Evolutionary conservation across 2,113 vertebrate genomes (phyloP).

Genomic region (Epinephelus cyanopodus): DNA sequence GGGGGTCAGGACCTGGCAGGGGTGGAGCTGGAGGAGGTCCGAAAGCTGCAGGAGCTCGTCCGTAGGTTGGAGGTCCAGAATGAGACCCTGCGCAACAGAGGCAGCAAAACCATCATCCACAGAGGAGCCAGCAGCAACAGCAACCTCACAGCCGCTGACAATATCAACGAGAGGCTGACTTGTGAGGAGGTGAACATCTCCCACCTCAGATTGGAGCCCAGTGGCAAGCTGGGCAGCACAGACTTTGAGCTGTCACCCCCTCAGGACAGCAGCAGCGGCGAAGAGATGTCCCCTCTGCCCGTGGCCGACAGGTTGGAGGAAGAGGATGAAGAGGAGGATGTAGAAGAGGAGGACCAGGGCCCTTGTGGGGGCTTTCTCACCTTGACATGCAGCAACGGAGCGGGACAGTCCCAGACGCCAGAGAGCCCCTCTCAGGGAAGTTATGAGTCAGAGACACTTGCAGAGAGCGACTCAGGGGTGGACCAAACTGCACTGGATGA

Average conservation of each 20-base stretch:
- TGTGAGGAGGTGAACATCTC: constrained; percentile 75
- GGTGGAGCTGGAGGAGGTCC: constrained; percentile 89
- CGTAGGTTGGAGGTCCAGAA: constrained; percentile 91
- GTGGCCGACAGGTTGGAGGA: constrained; percentile 50
- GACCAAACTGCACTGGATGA: constrained; percentile 87
- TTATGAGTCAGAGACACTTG: constrained; percentile 80
- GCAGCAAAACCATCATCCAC: constrained; percentile 70
- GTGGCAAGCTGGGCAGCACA: constrained; percentile 60
- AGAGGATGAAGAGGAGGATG: constrained; percentile 56
- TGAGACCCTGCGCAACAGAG: constrained; percentile 86
- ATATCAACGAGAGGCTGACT: constrained; percentile 74
- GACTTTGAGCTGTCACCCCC: constrained; percentile 67
- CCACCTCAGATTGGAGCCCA: constrained; percentile 75
- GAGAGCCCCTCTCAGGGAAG: constrained; percentile 66
- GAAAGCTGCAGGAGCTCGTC: constrained; percentile 91
- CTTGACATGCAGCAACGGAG: constrained; percentile 53
- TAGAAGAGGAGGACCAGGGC: constrained; percentile 54
- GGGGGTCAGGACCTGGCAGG: constrained; percentile 73
- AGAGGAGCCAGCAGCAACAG: constrained; percentile 56
- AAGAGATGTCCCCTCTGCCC: constrained; percentile 76
- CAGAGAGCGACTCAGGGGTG: constrained; percentile 68
- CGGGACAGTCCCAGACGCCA: constrained; percentile 50
- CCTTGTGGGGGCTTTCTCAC: constrained; percentile 62
- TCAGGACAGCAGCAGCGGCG: constrained; percentile 62
- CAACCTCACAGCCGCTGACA: constrained; percentile 49